Evolutionary conservation across 1,140 invertebrate species (phyloP).

Genomic region (Wasmannia auropunctata): DNA sequence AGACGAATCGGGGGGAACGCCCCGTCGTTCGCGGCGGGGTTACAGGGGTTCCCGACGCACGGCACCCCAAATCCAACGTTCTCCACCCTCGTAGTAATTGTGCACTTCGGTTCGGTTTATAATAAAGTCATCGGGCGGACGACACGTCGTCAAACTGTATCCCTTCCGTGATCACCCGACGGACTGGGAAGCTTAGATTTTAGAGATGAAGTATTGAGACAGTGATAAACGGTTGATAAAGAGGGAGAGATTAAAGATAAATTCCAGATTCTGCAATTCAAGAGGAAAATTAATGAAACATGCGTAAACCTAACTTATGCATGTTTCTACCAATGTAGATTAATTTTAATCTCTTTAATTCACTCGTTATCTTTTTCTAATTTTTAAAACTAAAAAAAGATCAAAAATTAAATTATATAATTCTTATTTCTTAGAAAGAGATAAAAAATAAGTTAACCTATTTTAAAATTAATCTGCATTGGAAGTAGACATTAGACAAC

Average conservation of each 20-base stretch:
- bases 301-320: background rate
- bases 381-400: no score
- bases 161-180: conserved; percentile 16
- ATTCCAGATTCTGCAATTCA: background rate
- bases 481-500: no score
- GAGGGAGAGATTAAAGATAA: background rate
- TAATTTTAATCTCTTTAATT: no score
- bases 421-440: no score
- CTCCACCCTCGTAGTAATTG: conserved; percentile 76
- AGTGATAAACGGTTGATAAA: background rate
- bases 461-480: no score
- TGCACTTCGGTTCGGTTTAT: conserved; percentile 79
- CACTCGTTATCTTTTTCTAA: no score
- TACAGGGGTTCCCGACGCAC: conserved; percentile 54
- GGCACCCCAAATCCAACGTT: conserved; percentile 64
- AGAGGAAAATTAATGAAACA: background rate
- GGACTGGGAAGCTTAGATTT: background rate
- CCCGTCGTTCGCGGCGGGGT: conserved; percentile 72
- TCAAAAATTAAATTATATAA: no score
- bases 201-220: background rate
- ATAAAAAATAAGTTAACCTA: no score
- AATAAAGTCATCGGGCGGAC: conserved; percentile 78
- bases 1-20: conserved; percentile 73
- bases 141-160: conserved; percentile 56
- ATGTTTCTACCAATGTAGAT: no score